Base-by-base conservation (phyloP, 2,888 invertebrate species). In the Osedax fenrisi region DNA sequence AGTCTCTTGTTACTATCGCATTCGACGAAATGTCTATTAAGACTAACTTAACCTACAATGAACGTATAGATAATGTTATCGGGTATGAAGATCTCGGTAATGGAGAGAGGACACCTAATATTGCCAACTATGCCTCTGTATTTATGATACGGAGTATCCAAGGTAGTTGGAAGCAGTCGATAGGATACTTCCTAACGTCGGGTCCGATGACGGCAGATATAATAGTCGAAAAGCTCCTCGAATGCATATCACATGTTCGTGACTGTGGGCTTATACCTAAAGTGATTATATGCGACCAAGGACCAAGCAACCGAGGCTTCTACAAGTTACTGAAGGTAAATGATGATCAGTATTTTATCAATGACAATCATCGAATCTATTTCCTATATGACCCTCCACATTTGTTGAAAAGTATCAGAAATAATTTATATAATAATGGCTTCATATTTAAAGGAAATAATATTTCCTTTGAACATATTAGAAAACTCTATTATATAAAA, bases 91-190 rank as follows among this genome's bases (percentile, higher is more conserved):
- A 61, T 22, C 59, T 71, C n/a, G 61, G 61, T 13, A 25, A 23
- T 61, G n/a, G 17, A 13, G 61, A 25, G 2, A 68, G 68, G 2
- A 13, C 10, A 22, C 17, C n/a, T 13, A n/a, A 41, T 10, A 3
- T 74, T 68, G 74, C 68, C 21, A 74, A 74, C 26, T 67, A 74
- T 72, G 74, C 74, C 23, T 27, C 5, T 17, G 69, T 61, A 27
- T 74, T 74, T 41, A 74, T 74, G 74, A 27, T 74, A 17, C 21
- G 68, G 21, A 41, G 69, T 22, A 27, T 71, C 22, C 17, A 23
- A 17, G 26, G 27, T 17, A 74, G 41, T 22, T 74, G 74, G 69
- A 74, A 74, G 1, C 68, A 74, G 24, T 68, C 74, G 17, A 21
- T 74, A 17, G 74, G 74, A 17, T 74, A 74, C 25, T 74, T 74